Evolutionary conservation across 2,113 vertebrate species (phyloP), one percentile per base, ranked within the genome.

Genomic region (Gopherus evgoodei): DNA sequence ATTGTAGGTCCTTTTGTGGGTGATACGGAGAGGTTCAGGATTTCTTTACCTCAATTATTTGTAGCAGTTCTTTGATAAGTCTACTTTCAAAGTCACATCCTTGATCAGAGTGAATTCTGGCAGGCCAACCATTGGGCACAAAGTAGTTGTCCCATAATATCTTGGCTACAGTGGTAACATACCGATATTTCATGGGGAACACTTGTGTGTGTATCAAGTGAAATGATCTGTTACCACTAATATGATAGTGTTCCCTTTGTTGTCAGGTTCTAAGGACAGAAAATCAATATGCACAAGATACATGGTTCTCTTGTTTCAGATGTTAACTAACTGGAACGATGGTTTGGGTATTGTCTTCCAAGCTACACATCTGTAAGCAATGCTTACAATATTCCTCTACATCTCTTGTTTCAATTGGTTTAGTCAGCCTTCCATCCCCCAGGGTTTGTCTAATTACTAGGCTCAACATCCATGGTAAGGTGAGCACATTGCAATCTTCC

Each of bases 131-230:
- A 94, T 85, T 90, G 31, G 79, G n/a, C 10, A 88, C 75, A n/a
- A 93, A 92, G 3, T 95, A 47, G 27, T 93, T 90, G 50, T 95
- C 87, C 90, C 90, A 95, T 38, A 96, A 25, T 24, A 93, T 35
- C 6, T n/a, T 85, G 11, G 80, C 80, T 8, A 95, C 57, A 29
- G 86, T 94, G 29, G 50, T 88, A 24, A 91, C 94, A 8, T 80
- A 95, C 53, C 83, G 91, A n/a, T 94, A 93, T 83, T 52, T 83
- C 1, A 89, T 96, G 5, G 92, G 83, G 47, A 69, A 94, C 25
- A 62, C 80, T 5, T n/a, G n/a, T 83, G 16, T 25, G 81, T 38
- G 47, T 49, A 75, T 42, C 44, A 24, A 62, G 47, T 96, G 49
- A 96, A 95, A 42, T 90, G 88, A 59, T 94, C 87, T 7, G 87